A percentile compares a stretch with the other conserved stretches of the same genome.
phyloP scores from a whole-genome alignment of 2,113 vertebrate species.

The Upupa epops region DNA sequence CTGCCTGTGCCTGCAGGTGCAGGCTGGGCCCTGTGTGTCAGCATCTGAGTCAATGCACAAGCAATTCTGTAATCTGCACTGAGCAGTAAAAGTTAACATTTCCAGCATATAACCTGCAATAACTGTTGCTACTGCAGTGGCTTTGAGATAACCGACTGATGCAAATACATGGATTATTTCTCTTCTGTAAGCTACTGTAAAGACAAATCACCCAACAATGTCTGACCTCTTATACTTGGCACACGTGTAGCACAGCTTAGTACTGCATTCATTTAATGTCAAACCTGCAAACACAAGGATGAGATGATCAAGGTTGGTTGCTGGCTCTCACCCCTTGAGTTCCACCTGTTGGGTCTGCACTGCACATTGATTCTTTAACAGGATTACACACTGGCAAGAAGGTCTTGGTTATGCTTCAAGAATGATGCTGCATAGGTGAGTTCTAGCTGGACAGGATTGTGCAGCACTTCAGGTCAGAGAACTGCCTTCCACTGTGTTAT shows the following conservation, averaged over 20 bases:
- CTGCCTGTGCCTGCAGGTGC: background rate
- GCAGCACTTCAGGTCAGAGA: background rate
- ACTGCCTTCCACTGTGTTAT: background rate
- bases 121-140: background rate
- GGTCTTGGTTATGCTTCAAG: background rate
- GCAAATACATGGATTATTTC: background rate
- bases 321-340: background rate
- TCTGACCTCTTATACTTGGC: background rate
- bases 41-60: background rate
- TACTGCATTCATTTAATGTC: background rate
- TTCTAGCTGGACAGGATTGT: background rate
- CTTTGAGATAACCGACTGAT: background rate
- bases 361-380: accelerated
- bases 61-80: background rate
- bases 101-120: background rate
- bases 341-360: background rate
- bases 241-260: background rate
- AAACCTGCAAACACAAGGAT: background rate
- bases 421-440: accelerated
- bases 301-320: background rate
- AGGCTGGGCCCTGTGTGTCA: accelerated
- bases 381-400: background rate
- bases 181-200: background rate
- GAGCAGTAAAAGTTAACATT: background rate
- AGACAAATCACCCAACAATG: background rate